Evolutionary conservation across 2,888 invertebrate genomes (phyloP).

Genomic region (Galeopsomyia nigrocyanea): DNA sequence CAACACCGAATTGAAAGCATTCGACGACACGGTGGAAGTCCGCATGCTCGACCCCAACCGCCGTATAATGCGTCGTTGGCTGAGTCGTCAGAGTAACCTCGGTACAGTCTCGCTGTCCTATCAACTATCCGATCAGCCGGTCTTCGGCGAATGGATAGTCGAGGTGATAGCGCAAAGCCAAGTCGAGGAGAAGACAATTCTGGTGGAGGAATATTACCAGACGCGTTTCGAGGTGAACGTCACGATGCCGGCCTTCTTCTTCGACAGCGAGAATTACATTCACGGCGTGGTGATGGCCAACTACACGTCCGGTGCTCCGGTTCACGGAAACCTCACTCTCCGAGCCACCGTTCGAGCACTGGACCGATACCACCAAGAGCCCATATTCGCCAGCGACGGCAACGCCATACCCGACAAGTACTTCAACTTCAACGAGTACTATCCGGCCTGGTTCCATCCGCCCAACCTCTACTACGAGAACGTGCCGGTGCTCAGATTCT

Average conservation of each 20-base stretch:
- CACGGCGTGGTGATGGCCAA: constrained; percentile 93
- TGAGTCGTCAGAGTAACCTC: constrained; percentile 89
- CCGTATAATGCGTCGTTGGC: constrained; percentile 91
- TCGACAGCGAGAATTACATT: constrained; percentile 87
- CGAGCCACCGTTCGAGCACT: constrained; percentile 83
- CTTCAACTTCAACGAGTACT: constrained; percentile 84
- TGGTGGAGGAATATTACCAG: constrained; percentile 95
- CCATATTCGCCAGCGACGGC: constrained; percentile 30
- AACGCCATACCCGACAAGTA: constrained; percentile 76
- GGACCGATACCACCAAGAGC: constrained; percentile 55
- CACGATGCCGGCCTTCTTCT: constrained; percentile 95
- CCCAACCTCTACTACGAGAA: constrained; percentile 72
- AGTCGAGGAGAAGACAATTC: constrained; percentile 86
- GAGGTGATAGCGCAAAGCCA: constrained; percentile 91
- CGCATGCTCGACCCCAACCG: constrained; percentile 91
- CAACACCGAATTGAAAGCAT: constrained; percentile 91
- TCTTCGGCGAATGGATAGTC: constrained; percentile 93
- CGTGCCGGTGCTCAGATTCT: constrained; percentile 82
- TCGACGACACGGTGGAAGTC: constrained; percentile 91
- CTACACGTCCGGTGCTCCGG: constrained; percentile 94
- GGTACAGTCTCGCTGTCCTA: constrained; percentile 95
- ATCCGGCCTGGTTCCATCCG: constrained; percentile 84
- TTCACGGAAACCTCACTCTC: constrained; percentile 89
- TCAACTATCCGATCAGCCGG: constrained; percentile 90
- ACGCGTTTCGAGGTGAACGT: constrained; percentile 96